A percentile compares a stretch with the other conserved stretches of the same genome.
These are phyloP conservation scores for Chelonus formosanus DNA, from an alignment of 2,888 invertebrate species.

Conservation along the genomic window DNA sequence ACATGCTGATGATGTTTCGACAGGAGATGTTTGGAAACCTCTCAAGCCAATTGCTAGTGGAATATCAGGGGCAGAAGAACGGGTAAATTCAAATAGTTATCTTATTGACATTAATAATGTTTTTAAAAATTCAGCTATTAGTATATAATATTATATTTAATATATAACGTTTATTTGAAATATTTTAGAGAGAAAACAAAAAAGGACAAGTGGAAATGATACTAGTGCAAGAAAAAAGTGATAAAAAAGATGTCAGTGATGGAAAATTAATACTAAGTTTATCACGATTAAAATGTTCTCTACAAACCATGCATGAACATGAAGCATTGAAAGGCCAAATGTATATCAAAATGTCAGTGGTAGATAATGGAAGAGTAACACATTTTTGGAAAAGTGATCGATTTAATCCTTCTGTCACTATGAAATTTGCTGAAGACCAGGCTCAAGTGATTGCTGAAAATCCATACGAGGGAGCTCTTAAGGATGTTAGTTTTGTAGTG, in stretches of 20 bases:
- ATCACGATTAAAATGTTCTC: conserved; percentile 72
- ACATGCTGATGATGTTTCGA: conserved; percentile 68
- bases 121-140: too few species aligned
- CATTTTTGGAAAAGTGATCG: conserved; percentile 78
- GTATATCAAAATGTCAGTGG: conserved; percentile 80
- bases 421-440: conserved; percentile 76
- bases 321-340: conserved; percentile 75
- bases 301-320: conserved; percentile 78
- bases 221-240: conserved; percentile 72
- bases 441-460: conserved; percentile 71
- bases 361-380: conserved; percentile 71
- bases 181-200: conserved; percentile 72
- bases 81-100: conserved; percentile 58
- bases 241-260: conserved; percentile 71
- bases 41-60: conserved; percentile 75
- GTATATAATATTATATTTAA: too few species aligned
- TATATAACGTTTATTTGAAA: too few species aligned
- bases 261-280: conserved; percentile 73
- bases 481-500: conserved; percentile 73
- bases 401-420: conserved; percentile 80
- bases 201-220: conserved; percentile 76
- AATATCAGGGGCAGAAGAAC: conserved; percentile 67
- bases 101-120: too few species aligned
- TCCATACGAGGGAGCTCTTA: conserved; percentile 72
- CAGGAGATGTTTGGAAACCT: conserved; percentile 77